phyloP scores from a whole-genome alignment of 2,888 invertebrate species.

The Crioceris asparagi region DNA sequence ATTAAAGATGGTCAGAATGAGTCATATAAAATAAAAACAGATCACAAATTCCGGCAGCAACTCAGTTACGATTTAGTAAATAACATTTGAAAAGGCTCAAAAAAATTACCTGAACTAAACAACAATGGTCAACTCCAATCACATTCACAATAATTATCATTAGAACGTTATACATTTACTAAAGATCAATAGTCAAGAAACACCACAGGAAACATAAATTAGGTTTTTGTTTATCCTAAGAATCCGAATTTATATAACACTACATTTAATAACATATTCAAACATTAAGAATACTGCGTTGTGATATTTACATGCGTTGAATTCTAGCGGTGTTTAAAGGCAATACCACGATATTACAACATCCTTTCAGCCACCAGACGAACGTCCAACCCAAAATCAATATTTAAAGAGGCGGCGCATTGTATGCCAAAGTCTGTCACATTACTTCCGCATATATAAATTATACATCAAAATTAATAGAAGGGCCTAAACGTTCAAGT shows the following conservation, averaged over 20 bases:
- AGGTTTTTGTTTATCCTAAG: background rate
- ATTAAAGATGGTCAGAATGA: background rate
- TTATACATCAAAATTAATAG: too few species aligned
- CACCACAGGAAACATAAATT: slow-evolving; percentile 14
- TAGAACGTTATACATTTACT: slow-evolving; percentile 7
- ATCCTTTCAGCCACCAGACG: slow-evolving; percentile 20
- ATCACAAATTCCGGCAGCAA: slow-evolving; percentile 1
- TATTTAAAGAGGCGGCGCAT: slow-evolving; percentile 30
- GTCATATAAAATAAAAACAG: slow-evolving; percentile 1
- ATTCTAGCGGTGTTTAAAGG: slow-evolving; percentile 13
- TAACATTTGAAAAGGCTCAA: too few species aligned
- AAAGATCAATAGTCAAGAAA: slow-evolving; percentile 18
- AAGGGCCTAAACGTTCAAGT: too few species aligned
- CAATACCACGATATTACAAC: slow-evolving; percentile 14
- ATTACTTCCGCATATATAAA: too few species aligned
- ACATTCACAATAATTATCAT: slow-evolving; percentile 14
- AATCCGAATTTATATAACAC: slow-evolving; percentile 3
- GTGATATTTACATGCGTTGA: slow-evolving; percentile 16
- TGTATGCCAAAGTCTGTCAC: too few species aligned
- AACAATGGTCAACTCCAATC: slow-evolving; percentile 11
- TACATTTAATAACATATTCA: slow-evolving; percentile 5
- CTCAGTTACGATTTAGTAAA: background rate
- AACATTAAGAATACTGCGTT: slow-evolving; percentile 9
- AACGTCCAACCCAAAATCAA: slow-evolving; percentile 32
- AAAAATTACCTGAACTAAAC: slow-evolving; percentile 1